Conservation (phyloP, 2,888 invertebrate genomes). For the Craniophora ligustri region DNA sequence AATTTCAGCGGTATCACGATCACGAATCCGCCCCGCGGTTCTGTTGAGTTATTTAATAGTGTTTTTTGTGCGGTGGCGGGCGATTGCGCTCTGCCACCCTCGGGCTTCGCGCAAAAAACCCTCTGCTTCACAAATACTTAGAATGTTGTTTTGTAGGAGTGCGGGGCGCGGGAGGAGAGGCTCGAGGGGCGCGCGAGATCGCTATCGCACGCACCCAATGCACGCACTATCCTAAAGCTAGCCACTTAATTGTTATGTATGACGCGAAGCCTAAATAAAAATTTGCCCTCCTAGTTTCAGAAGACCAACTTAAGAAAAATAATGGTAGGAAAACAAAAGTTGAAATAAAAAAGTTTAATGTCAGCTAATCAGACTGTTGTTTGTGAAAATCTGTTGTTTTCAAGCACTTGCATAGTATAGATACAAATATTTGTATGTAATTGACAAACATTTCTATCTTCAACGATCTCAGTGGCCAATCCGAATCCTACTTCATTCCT, state of each 20-base stretch:
- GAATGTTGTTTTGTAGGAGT: slow-evolving; percentile 84
- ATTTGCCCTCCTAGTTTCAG: slow-evolving; percentile 52
- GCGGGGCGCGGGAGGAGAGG: slow-evolving; percentile 65
- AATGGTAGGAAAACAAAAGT: slow-evolving; percentile 52
- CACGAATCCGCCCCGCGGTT: slow-evolving; percentile 85
- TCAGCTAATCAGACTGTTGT: too few relatives aligned
- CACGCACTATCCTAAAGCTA: slow-evolving; percentile 87
- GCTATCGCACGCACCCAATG: slow-evolving; percentile 88
- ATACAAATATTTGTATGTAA: too few relatives aligned
- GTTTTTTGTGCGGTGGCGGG: slow-evolving; percentile 85
- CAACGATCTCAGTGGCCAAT: slow-evolving; percentile 4
- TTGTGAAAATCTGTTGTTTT: too few relatives aligned
- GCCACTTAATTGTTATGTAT: slow-evolving; percentile 85
- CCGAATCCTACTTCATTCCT: too few relatives aligned
- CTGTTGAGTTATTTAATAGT: slow-evolving; percentile 87
- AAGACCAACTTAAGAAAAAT: slow-evolving; percentile 48
- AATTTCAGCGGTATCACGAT: slow-evolving; percentile 81
- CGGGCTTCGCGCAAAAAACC: slow-evolving; percentile 87
- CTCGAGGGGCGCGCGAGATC: slow-evolving; percentile 78
- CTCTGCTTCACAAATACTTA: slow-evolving; percentile 84
- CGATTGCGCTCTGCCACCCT: slow-evolving; percentile 87
- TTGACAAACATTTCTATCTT: slow-evolving; percentile 1
- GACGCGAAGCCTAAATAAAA: slow-evolving; percentile 71
- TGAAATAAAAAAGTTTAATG: slow-evolving; percentile 20
- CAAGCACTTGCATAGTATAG: slow-evolving; percentile 26